Conservation (phyloP, 2,888 invertebrate genomes). For the Ophion costatus region DNA sequence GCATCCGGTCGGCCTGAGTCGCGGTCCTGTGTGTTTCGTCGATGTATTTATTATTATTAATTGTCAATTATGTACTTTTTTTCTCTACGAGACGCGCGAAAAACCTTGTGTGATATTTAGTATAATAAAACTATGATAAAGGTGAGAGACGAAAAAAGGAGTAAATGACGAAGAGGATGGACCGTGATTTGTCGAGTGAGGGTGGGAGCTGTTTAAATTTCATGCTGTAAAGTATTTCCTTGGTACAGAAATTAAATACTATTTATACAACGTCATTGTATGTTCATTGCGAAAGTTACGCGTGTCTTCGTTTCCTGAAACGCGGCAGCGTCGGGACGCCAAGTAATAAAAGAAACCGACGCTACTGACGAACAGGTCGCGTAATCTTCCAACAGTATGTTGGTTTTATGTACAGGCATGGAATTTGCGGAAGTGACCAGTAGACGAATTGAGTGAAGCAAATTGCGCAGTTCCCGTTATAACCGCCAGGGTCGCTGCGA, state of each 20-base stretch:
- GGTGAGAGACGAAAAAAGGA: conserved; percentile 48
- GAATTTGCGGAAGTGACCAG: too few relatives aligned
- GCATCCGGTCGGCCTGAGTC: conserved; percentile 48
- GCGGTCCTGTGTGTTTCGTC: conserved; percentile 49
- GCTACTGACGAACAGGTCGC: not conserved
- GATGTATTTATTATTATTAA: conserved; percentile 63
- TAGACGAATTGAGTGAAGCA: too few relatives aligned
- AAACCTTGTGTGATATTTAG: conserved; percentile 80
- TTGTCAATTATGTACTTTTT: conserved; percentile 44
- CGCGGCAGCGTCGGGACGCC: not conserved
- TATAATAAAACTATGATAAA: conserved; percentile 54
- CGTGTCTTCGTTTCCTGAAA: not conserved
- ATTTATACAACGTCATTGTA: conserved; percentile 74
- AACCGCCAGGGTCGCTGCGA: too few relatives aligned
- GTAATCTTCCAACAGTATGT: too few relatives aligned
- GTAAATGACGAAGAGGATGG: conserved; percentile 60
- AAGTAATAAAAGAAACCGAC: not conserved
- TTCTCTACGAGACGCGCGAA: conserved; percentile 58
- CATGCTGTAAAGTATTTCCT: conserved; percentile 79
- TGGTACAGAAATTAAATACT: conserved; percentile 77
- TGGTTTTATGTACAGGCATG: too few relatives aligned
- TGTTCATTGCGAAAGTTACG: not conserved
- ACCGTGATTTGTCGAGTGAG: conserved; percentile 46
- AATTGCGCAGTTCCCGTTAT: too few relatives aligned
- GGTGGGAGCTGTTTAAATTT: conserved; percentile 66